These are phyloP conservation scores for Anomalospiza imberbis DNA, from an alignment of 2,797 vertebrate species.

Conservation along the genomic window DNA sequence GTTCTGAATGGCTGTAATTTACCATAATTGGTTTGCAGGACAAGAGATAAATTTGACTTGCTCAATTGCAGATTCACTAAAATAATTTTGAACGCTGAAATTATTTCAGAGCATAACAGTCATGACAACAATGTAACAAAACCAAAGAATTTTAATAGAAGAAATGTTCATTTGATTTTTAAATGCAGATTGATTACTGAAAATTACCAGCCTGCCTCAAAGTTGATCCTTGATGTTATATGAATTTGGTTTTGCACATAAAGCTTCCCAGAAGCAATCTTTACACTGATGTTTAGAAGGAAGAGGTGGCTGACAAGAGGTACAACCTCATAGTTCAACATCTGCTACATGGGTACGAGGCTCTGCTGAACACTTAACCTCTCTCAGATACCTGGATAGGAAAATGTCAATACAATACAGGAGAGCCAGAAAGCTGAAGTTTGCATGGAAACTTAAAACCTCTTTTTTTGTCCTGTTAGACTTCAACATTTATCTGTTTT, in stretches of 20 bases:
- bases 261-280: not conserved
- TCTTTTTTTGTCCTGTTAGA: not conserved
- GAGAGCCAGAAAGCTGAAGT: not conserved
- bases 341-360: rapidly evolving
- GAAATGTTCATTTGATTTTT: not conserved
- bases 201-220: not conserved
- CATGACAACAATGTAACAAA: constrained; percentile 8
- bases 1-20: constrained; percentile 58
- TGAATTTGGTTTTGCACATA: not conserved
- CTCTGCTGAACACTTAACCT: not conserved
- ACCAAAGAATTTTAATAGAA: not conserved
- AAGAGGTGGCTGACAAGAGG: not conserved
- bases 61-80: constrained; percentile 49
- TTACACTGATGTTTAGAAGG: not conserved
- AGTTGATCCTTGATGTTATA: not conserved
- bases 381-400: not conserved
- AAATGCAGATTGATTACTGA: not conserved
- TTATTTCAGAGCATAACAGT: not conserved
- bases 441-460: not conserved
- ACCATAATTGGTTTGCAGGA: constrained; percentile 57
- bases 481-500: not conserved
- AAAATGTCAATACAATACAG: not conserved
- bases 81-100: constrained; percentile 26
- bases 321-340: not conserved
- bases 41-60: constrained; percentile 55